These are phyloP conservation scores for Chroicocephalus ridibundus DNA, from an alignment of 2,113 vertebrate species.

Conservation along the genomic window DNA sequence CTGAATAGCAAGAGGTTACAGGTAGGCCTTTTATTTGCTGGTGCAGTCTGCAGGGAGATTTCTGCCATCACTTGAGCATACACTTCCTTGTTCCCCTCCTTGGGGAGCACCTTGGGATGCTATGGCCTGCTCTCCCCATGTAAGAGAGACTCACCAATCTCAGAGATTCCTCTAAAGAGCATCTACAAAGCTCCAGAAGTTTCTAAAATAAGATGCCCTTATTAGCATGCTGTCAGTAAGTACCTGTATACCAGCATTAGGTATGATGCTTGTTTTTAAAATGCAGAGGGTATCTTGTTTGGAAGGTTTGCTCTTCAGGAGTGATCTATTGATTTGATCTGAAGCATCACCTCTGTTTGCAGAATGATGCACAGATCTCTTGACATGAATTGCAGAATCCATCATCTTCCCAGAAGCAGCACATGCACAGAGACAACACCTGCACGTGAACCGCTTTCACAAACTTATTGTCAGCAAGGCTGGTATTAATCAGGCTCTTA, in stretches of 20 bases:
- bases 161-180: not conserved
- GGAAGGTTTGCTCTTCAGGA: not conserved
- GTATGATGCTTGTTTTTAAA: not conserved
- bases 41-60: not conserved
- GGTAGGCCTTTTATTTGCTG: not conserved
- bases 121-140: not conserved
- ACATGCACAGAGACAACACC: not conserved
- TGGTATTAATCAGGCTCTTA: not conserved
- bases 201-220: not conserved
- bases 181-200: not conserved
- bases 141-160: not conserved
- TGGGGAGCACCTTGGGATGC: not conserved
- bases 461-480: not conserved
- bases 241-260: not conserved
- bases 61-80: not conserved
- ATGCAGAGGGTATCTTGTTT: not conserved
- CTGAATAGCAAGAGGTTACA: not conserved
- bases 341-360: not conserved
- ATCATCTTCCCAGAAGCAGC: not conserved
- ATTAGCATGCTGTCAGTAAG: not conserved
- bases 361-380: not conserved
- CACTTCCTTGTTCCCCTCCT: not conserved
- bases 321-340: not conserved
- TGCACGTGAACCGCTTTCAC: not conserved
- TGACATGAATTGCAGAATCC: not conserved